These are phyloP conservation scores for Dynastes hyllus DNA, from an alignment of 2,888 invertebrate species.

Conservation along the genomic window DNA sequence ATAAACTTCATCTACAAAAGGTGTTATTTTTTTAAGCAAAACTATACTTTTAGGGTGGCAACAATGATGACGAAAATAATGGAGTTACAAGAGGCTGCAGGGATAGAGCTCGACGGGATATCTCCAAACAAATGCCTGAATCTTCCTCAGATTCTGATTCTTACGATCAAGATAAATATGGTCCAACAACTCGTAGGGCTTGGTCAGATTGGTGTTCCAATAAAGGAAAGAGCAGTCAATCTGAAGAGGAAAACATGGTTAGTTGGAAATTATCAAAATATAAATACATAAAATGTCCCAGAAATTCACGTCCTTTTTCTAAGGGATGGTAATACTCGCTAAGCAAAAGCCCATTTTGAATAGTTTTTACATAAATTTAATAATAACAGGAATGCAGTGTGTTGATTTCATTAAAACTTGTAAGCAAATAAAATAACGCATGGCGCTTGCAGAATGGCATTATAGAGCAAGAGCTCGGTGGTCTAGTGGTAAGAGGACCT, in stretches of 20 bases:
- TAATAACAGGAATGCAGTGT: no score
- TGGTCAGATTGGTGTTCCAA: slow-evolving; percentile 84
- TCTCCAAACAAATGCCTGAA: slow-evolving; percentile 72
- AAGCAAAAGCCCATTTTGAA: no score
- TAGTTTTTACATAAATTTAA: no score
- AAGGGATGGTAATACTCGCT: slow-evolving; percentile 32
- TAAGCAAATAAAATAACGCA: no score
- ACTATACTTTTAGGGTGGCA: slow-evolving; percentile 63
- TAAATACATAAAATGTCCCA: no score
- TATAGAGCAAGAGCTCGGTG: no score
- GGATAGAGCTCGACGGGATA: slow-evolving; percentile 73
- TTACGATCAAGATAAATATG: slow-evolving; percentile 70
- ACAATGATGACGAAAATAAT: slow-evolving; percentile 61
- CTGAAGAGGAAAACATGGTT: slow-evolving; percentile 74
- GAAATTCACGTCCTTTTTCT: slow-evolving; percentile 32
- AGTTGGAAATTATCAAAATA: slow-evolving; percentile 62
- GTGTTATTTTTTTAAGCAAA: slow-evolving; percentile 25
- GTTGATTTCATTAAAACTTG: no score
- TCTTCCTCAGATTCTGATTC: slow-evolving; percentile 68
- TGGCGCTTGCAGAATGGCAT: no score
- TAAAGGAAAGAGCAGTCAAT: slow-evolving; percentile 77
- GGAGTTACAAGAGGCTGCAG: slow-evolving; percentile 62
- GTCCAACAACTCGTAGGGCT: slow-evolving; percentile 82
- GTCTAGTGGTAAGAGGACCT: no score
- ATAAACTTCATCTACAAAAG: no score